Evolutionary conservation across 2,113 vertebrate genomes (phyloP), one percentile per base, ranked within the genome.

Genomic region (Brevimyrus niger): DNA sequence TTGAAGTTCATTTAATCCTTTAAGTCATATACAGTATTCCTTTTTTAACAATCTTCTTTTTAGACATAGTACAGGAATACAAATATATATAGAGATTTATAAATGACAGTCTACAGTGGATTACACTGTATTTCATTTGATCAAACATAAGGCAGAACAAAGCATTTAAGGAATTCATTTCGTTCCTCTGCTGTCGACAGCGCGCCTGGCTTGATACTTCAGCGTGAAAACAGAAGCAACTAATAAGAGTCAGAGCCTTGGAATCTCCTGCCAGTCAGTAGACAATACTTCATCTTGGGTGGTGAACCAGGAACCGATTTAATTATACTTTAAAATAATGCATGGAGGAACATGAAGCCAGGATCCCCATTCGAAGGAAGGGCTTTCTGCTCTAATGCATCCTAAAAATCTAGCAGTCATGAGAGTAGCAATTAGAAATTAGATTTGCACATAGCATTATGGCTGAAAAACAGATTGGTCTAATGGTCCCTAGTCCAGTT

Each of bases 221-320:
- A 76, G 35, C 4, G 4, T 19, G 35, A 80, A 80, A 38, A 80
- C 35, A 19, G n/a, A 38, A 80, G 73, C 31, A 21, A 4, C 73
- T 80, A 80, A 76, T 76, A 76, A 80, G 73, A 80, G 73, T 80
- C 35, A 80, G 35, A 31, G 35, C 73, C 73, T 80, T 80, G 73
- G 35, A 80, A 13, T 80, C 17, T 80, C 73, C 73, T 6, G 31
- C 35, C 17, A 80, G 73, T n/a, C 73, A 42, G 73, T 42, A 42
- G 73, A 80, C 73, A 76, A 19, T 80, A 42, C 27, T 76, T 76
- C 13, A 76, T 31, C 69, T 76, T 42, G 35, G 35, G 35, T 42
- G 73, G 73, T 80, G 35, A 80, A 80, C 82, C 44, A n/a, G 9
- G 82, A 84, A 42, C 82, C 21, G 4, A 47, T 1, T 47, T 11